phyloP scores from a whole-genome alignment of 1,140 invertebrate species.

The Eurosta solidaginis region DNA sequence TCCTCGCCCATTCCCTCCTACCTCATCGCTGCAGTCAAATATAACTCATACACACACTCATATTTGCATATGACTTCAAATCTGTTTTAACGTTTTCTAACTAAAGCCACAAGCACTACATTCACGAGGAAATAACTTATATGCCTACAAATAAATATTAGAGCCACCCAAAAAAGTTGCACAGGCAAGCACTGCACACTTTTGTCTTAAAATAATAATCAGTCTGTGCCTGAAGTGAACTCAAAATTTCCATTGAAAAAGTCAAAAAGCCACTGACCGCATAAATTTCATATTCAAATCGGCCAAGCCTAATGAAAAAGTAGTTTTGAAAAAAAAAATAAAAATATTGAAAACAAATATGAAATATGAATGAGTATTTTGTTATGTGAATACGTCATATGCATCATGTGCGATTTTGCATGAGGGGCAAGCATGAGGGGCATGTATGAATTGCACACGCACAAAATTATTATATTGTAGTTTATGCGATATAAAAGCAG shows the following conservation, averaged over 20 bases:
- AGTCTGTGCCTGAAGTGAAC: neutral
- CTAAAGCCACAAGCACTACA: neutral
- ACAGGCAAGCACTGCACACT: neutral
- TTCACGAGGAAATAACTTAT: neutral
- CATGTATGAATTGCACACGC: too few relatives aligned
- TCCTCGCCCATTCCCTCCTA: neutral
- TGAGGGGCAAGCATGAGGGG: too few relatives aligned
- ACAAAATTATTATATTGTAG: too few relatives aligned
- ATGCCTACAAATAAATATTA: neutral
- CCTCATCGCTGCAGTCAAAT: neutral
- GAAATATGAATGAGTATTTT: neutral
- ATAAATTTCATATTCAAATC: constrained; percentile 22
- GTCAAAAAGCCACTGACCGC: constrained; percentile 26
- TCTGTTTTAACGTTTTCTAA: constrained; percentile 5
- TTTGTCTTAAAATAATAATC: constrained; percentile 6
- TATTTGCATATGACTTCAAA: neutral
- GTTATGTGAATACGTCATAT: neutral
- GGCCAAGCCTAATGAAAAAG: constrained; percentile 3
- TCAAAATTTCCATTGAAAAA: constrained; percentile 22
- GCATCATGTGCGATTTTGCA: too few relatives aligned
- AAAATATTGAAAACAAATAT: neutral
- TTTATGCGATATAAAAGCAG: too few relatives aligned
- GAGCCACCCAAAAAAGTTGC: neutral
- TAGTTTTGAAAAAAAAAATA: neutral
- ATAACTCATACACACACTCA: neutral